These are phyloP conservation scores for Petrophora chlorosata DNA, from an alignment of 2,888 invertebrate genomes.

Conservation along the genomic window DNA sequence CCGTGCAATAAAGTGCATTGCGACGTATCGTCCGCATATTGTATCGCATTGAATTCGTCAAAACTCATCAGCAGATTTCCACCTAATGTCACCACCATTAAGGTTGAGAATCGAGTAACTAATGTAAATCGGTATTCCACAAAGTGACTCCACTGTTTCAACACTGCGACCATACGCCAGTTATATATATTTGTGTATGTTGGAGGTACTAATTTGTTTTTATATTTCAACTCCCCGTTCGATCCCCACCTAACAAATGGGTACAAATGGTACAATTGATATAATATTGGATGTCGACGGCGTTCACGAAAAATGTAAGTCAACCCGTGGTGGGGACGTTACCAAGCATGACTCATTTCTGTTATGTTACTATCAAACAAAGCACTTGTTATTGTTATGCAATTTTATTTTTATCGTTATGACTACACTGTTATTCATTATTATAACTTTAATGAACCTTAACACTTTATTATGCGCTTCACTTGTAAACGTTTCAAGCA, in stretches of 20 bases:
- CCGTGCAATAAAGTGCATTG: too few relatives aligned
- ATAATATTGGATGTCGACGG: slow-evolving; percentile 63
- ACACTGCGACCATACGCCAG: slow-evolving; percentile 41
- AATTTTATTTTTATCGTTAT: slow-evolving; percentile 34
- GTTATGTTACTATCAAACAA: slow-evolving; percentile 44
- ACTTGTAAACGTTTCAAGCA: slow-evolving; percentile 30
- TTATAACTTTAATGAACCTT: slow-evolving; percentile 21
- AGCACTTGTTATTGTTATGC: slow-evolving; percentile 42
- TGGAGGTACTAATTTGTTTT: slow-evolving; percentile 80
- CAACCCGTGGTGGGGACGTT: slow-evolving; percentile 50
- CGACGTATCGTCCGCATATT: too few relatives aligned
- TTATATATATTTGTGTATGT: slow-evolving; percentile 49
- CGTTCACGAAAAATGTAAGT: slow-evolving; percentile 74
- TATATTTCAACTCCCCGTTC: slow-evolving; percentile 70
- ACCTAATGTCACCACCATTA: too few relatives aligned
- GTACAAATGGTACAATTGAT: slow-evolving; percentile 72
- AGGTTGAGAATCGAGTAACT: too few relatives aligned
- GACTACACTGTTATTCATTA: slow-evolving; percentile 27
- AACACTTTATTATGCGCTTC: slow-evolving; percentile 29
- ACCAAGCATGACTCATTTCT: slow-evolving; percentile 60
- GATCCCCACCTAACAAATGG: slow-evolving; percentile 76
- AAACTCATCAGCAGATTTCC: too few relatives aligned
- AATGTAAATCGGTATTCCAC: not conserved
- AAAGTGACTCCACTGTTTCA: slow-evolving; percentile 10
- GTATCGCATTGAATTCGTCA: too few relatives aligned